Evolutionary conservation across 1,140 invertebrate genomes (phyloP).

Genomic region (Diachasma alloeum): DNA sequence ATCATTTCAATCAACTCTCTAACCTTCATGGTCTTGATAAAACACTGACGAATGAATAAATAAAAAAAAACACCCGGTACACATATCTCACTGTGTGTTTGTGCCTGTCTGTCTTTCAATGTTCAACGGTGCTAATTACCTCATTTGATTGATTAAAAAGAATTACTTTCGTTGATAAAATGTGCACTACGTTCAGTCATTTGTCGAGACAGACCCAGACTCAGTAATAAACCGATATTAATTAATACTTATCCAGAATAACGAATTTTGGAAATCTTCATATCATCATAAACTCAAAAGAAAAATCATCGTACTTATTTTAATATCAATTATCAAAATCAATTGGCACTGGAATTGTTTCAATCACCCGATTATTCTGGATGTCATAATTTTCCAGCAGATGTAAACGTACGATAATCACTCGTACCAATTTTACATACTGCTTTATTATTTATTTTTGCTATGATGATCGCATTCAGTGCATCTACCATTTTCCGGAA

Average conservation of each 20-base stretch:
- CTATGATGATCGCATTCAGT: conserved; percentile 46
- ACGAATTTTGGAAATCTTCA: conserved; percentile 47
- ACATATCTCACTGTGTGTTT: conserved; percentile 63
- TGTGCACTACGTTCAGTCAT: conserved; percentile 35
- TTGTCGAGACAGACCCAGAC: conserved; percentile 65
- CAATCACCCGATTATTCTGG: conserved; percentile 56
- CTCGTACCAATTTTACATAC: conserved; percentile 40
- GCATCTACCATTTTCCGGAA: conserved; percentile 13
- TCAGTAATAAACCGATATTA: conserved; percentile 56
- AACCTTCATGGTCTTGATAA: not conserved
- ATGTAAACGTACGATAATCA: conserved; percentile 43
- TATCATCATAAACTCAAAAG: too few relatives aligned
- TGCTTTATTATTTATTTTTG: conserved; percentile 31
- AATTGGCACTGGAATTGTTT: not conserved
- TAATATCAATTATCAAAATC: too few relatives aligned
- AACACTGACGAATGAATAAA: conserved; percentile 19
- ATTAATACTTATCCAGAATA: conserved; percentile 59
- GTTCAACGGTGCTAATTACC: conserved; percentile 37
- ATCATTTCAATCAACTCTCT: not conserved
- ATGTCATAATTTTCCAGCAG: conserved; percentile 40
- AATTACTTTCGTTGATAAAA: not conserved
- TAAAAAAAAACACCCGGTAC: conserved; percentile 61
- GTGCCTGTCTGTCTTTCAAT: conserved; percentile 64
- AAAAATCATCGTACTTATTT: too few relatives aligned
- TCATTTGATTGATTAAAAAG: not conserved